A percentile compares a stretch with the other conserved stretches of the same genome.
Evolutionary conservation across 2,888 invertebrate genomes (phyloP).

Genomic region (Agelastica alni): DNA sequence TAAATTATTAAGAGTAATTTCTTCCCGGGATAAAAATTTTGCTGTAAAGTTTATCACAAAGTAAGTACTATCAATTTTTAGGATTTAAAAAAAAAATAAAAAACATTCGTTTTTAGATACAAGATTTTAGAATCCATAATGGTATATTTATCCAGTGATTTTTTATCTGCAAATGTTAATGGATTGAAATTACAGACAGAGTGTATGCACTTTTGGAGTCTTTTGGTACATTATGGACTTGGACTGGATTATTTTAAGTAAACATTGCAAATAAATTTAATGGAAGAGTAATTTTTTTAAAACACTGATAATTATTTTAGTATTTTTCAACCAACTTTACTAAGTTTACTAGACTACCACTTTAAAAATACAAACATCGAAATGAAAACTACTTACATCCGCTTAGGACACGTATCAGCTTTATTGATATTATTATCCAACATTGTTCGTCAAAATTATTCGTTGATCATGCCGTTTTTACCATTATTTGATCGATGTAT

Average conservation of each 20-base stretch:
- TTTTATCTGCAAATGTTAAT: constrained; percentile 58
- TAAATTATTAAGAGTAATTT: constrained; percentile 73
- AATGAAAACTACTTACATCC: constrained; percentile 57
- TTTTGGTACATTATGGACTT: constrained; percentile 61
- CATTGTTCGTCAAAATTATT: constrained; percentile 30
- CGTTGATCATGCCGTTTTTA: constrained; percentile 36
- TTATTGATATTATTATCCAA: constrained; percentile 37
- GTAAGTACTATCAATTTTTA: no score
- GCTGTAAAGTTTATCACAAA: constrained; percentile 61
- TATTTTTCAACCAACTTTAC: constrained; percentile 60
- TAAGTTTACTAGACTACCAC: constrained; percentile 64
- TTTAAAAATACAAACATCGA: constrained; percentile 62
- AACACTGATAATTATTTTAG: constrained; percentile 48
- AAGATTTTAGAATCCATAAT: constrained; percentile 61
- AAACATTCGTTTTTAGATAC: constrained; percentile 49
- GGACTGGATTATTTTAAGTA: constrained; percentile 57
- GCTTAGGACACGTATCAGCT: constrained; percentile 64
- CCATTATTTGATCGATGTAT: constrained; percentile 51
- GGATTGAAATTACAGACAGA: constrained; percentile 68
- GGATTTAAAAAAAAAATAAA: not conserved
- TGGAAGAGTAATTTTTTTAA: not conserved
- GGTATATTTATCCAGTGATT: constrained; percentile 62
- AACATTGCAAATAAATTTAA: constrained; percentile 22
- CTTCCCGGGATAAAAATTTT: constrained; percentile 64
- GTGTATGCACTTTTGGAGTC: constrained; percentile 63